Evolutionary conservation across 2,113 vertebrate genomes (phyloP).

Genomic region (Diadophis punctatus): DNA sequence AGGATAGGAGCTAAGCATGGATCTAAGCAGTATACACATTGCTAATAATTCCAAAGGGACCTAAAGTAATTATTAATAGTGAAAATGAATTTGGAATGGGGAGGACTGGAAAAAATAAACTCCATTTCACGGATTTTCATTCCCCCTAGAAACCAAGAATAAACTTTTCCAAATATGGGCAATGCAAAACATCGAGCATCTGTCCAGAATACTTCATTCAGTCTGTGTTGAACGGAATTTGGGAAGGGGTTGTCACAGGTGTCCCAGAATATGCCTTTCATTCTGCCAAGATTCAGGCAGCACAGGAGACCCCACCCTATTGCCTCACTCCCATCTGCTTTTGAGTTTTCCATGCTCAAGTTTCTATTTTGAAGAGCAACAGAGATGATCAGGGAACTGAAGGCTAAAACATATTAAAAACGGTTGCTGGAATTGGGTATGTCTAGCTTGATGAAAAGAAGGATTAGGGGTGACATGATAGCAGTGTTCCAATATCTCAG

Average conservation of each 20-base stretch:
- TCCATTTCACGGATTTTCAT: too few relatives aligned
- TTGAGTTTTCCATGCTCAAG: not conserved
- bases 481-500: not conserved
- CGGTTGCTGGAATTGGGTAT: not conserved
- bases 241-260: not conserved
- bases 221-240: not conserved
- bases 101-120: not conserved
- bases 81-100: not conserved
- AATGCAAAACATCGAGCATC: too few relatives aligned
- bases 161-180: not conserved
- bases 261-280: not conserved
- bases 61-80: not conserved
- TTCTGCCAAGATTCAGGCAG: not conserved
- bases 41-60: not conserved
- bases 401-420: not conserved
- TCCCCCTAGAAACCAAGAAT: not conserved
- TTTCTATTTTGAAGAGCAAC: not conserved
- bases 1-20: not conserved
- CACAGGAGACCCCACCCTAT: not conserved
- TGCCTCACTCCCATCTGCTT: slow-evolving; percentile 10
- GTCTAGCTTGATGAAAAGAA: not conserved
- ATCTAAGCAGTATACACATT: not conserved
- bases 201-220: not conserved
- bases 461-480: not conserved
- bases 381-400: not conserved